Base-by-base conservation (phyloP, 2,797 vertebrate species). In the Alauda arvensis region DNA sequence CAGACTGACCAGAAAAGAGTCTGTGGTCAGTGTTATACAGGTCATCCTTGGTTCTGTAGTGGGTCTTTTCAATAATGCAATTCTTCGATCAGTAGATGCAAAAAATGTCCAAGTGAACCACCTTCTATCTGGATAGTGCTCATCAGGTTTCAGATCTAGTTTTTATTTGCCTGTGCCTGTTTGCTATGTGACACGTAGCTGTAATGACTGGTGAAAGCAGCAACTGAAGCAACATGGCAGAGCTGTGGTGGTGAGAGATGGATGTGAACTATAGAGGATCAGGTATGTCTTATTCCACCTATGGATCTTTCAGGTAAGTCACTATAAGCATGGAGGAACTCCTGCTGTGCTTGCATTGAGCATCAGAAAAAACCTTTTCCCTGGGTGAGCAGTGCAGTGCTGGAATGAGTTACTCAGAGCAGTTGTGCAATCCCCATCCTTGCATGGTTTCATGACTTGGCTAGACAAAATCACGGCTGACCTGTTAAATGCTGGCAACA, bases 401-500 rank as follows among this genome's bases (percentile, higher is more conserved):
- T 78, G 49, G 39, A 89, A 85, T 0, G 8, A 29, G 49, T 62
- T 83, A 77, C 42, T 45, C 42, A 31, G 60, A 72, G 39, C 63
- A 14, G 14, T 10, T 78, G 74, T 53, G 57, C 29, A 89, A 69
- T 83, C 42, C 75, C 49, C 19, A 63, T 49, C 34, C 52, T 40
- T 46, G 45, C 24, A 61, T 34, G 34, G 39, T 89, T 85, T 72
- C 56, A 81, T 25, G 6, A 75, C 53, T 89, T 87, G 75, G 56
- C 67, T 70, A 81, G 63, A 78, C 61, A 70, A 81, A 93, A 74
- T 55, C 85, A 87, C 46, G 78, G 46, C 75, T 91, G 83, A 85
- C 60, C 53, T 78, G 57, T 49, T 74, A 72, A 71, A 12, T 51
- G 55, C 57, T 89, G 65, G 60, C 68, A 82, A 57, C 28, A 65